Conservation (phyloP, 2,888 invertebrate species). For the Zygaena filipendulae region DNA sequence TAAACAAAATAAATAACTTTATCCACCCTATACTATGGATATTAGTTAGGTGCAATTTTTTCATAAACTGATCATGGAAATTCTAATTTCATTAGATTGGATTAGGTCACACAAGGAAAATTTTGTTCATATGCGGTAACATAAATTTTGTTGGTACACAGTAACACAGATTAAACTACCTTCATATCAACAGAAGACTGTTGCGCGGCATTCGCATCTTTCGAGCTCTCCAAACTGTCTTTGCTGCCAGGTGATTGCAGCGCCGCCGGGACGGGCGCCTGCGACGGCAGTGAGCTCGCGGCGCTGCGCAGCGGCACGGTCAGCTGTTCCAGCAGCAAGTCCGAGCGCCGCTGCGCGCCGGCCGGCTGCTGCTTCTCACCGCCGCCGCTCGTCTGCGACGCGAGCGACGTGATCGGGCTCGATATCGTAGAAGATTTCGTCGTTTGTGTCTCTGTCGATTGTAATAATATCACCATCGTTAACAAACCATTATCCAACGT, state of each 20-base stretch:
- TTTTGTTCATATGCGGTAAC: too few relatives aligned
- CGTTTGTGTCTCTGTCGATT: conserved; percentile 45
- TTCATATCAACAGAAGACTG: conserved; percentile 49
- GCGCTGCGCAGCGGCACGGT: conserved; percentile 50
- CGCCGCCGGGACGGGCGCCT: conserved; percentile 26
- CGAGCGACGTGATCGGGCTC: conserved; percentile 46
- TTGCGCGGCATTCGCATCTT: conserved; percentile 39
- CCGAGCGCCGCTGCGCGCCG: conserved; percentile 51
- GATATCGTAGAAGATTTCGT: conserved; percentile 49
- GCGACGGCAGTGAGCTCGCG: conserved; percentile 29
- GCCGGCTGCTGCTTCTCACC: conserved; percentile 48
- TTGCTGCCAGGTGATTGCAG: conserved; percentile 39
- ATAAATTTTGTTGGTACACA: too few relatives aligned
- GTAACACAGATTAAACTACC: too few relatives aligned
- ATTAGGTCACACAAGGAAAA: too few relatives aligned
- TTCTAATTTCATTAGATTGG: too few relatives aligned
- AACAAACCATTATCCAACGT: too few relatives aligned
- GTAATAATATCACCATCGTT: too few relatives aligned
- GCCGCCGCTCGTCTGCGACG: conserved; percentile 38
- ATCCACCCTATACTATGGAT: too few relatives aligned
- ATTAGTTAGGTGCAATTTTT: too few relatives aligned
- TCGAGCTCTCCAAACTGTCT: conserved; percentile 42
- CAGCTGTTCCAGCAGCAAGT: conserved; percentile 52
- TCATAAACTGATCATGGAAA: too few relatives aligned
- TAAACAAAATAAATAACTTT: too few relatives aligned